Evolutionary conservation across 2,797 vertebrate species (phyloP).

Genomic region (Buceros bicornis): DNA sequence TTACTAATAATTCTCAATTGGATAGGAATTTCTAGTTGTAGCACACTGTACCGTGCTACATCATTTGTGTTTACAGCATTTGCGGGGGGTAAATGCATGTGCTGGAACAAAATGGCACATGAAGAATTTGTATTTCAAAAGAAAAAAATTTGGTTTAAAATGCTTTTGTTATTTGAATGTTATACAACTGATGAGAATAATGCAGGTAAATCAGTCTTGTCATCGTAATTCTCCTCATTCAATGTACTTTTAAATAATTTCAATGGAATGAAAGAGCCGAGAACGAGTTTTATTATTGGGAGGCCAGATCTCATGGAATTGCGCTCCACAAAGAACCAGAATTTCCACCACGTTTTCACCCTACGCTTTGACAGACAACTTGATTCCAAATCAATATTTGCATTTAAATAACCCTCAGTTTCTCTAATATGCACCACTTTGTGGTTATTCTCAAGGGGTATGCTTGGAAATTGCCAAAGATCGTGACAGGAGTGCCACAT

Average conservation of each 20-base stretch:
- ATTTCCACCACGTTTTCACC: background rate
- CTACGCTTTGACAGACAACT: background rate
- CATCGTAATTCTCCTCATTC: background rate
- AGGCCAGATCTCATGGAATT: background rate
- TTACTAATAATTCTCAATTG: slow-evolving; percentile 65
- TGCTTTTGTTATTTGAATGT: background rate
- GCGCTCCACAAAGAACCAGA: background rate
- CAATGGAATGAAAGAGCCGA: background rate
- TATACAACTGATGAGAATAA: background rate
- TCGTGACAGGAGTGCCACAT: background rate
- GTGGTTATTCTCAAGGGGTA: background rate
- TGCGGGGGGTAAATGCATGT: background rate
- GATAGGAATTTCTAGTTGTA: slow-evolving; percentile 49
- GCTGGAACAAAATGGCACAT: background rate
- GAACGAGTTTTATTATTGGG: background rate
- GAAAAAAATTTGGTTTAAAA: background rate
- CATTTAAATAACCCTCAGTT: background rate
- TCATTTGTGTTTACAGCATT: background rate
- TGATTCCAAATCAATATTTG: background rate
- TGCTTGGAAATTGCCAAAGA: background rate
- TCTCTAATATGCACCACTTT: background rate
- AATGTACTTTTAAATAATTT: background rate
- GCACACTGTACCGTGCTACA: background rate
- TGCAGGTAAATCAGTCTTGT: background rate
- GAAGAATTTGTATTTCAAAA: background rate